Conservation (phyloP, 2,888 invertebrate species). For the Bellardia pandia region DNA sequence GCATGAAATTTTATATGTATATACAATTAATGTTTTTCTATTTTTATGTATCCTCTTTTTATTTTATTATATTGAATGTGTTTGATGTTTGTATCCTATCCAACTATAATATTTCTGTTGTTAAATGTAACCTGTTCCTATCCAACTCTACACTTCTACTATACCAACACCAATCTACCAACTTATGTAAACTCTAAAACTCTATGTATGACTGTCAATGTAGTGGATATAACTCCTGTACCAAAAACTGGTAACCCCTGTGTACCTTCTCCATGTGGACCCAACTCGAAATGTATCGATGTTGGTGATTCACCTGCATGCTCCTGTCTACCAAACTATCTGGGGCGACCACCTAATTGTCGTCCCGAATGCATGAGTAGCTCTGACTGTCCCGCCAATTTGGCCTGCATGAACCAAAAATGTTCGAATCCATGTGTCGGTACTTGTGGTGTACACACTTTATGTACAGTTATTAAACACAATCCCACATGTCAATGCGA, state of each 20-base stretch:
- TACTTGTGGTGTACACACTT: conserved; percentile 90
- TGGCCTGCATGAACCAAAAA: conserved; percentile 91
- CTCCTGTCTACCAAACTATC: conserved; percentile 91
- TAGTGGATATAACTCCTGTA: conserved; percentile 84
- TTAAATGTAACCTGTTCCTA: conserved; percentile 64
- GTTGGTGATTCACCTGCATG: conserved; percentile 92
- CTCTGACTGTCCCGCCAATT: conserved; percentile 90
- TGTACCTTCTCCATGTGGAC: conserved; percentile 93
- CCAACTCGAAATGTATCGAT: conserved; percentile 91
- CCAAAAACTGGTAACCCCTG: conserved; percentile 90
- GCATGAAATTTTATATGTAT: conserved; percentile 58
- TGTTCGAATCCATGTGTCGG: conserved; percentile 92
- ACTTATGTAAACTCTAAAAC: conserved; percentile 73
- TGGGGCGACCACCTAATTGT: conserved; percentile 94
- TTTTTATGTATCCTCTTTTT: conserved; percentile 62
- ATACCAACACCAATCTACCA: conserved; percentile 72
- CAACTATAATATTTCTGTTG: conserved; percentile 73
- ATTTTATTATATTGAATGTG: conserved; percentile 69
- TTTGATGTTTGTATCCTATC: conserved; percentile 73
- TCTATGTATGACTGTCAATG: conserved; percentile 73
- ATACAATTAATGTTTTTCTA: conserved; percentile 56
- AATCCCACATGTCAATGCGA: conserved; percentile 91
- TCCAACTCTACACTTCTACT: conserved; percentile 73
- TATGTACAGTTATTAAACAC: conserved; percentile 91
- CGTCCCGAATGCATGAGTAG: conserved; percentile 91